phyloP scores from a whole-genome alignment of 2,888 invertebrate genomes.

The Phanerotoma sp. region DNA sequence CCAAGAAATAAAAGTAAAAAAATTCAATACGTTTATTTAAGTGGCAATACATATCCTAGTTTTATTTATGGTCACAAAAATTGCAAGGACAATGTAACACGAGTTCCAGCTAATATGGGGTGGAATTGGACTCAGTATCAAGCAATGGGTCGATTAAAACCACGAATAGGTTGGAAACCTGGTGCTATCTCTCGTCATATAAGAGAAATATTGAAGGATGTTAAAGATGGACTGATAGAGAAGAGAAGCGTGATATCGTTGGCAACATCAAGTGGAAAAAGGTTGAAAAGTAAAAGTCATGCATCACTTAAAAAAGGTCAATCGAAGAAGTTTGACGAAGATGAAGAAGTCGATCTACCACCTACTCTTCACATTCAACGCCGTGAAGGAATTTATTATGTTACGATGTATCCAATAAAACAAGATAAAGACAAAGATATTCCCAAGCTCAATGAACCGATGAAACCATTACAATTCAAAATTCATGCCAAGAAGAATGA shows the following conservation, averaged over 20 bases:
- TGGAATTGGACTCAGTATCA: conserved; percentile 49
- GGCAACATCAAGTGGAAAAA: conserved; percentile 19
- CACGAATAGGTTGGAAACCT: conserved; percentile 50
- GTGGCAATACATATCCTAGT: conserved; percentile 45
- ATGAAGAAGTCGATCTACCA: conserved; percentile 42
- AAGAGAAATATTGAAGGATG: conserved; percentile 37
- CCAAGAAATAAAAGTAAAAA: conserved; percentile 24
- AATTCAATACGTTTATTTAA: conserved; percentile 45
- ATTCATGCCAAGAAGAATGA: conserved; percentile 50
- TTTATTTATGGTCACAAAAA: conserved; percentile 45
- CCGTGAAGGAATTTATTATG: conserved; percentile 52
- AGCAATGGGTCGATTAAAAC: conserved; percentile 38
- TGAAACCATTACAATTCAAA: conserved; percentile 54
- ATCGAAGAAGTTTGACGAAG: conserved; percentile 28
- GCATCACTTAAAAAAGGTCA: conserved; percentile 31
- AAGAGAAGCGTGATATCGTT: conserved; percentile 25
- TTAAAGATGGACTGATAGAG: conserved; percentile 33
- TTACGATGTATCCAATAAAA: conserved; percentile 56
- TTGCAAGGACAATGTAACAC: conserved; percentile 41
- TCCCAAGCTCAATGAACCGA: conserved; percentile 43
- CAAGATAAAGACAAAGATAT: conserved; percentile 40
- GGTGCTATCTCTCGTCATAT: conserved; percentile 45
- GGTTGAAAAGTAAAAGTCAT: conserved; percentile 26
- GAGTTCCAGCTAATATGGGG: conserved; percentile 53
- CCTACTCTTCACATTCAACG: conserved; percentile 53